Evolutionary conservation across 1,140 invertebrate species (phyloP), one percentile per base, ranked within the genome.

Genomic region (Orius insidiosus): DNA sequence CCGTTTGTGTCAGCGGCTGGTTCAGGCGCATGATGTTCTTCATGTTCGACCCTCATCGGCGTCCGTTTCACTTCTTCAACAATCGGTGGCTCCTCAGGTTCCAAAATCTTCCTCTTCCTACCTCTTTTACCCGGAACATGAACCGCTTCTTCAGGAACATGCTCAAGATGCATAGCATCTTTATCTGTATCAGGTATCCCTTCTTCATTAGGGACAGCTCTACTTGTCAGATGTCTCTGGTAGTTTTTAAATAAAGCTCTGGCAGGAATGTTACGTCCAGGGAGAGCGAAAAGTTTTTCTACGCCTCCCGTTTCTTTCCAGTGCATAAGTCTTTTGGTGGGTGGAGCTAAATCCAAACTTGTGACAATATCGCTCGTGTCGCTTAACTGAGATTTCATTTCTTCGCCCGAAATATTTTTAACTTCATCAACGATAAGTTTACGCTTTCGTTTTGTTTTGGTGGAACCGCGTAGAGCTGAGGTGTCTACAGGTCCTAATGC

Each of bases 351-450:
- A 66, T 99, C 96, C 16, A 98, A 65, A 0, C 89, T 93, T 0
- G 90, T 96, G 1, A 98, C 80, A 57, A 98, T 98, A 63, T 98
- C 95, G 36, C 81, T 87, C 0, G 93, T 98, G 60, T 99, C 94
- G 1, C 89, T 92, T 37, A 99, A 68, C 60, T 99, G 96, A 18
- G 92, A 78, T 61, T 98, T 98, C 95, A 99, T 99, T 62, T 98
- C 93, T 64, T 99, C 96, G 19, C 94, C 94, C n/a, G 87, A 92
- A 61, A 99, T 97, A 63, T 94, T 97, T 66, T 98, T 99, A 6
- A 97, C 84, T 69, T 99, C 95, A 63, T 99, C 96, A 9, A 99
- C 89, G 57, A 99, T 94, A 10, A 98, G 71, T 60, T 96, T 96
- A 32, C 95, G 73, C 62, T 97, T 96, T 44, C 88, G 74, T 65